Evolutionary conservation across 2,113 vertebrate species (phyloP), one percentile per base, ranked within the genome.

Genomic region (Rana temporaria): DNA sequence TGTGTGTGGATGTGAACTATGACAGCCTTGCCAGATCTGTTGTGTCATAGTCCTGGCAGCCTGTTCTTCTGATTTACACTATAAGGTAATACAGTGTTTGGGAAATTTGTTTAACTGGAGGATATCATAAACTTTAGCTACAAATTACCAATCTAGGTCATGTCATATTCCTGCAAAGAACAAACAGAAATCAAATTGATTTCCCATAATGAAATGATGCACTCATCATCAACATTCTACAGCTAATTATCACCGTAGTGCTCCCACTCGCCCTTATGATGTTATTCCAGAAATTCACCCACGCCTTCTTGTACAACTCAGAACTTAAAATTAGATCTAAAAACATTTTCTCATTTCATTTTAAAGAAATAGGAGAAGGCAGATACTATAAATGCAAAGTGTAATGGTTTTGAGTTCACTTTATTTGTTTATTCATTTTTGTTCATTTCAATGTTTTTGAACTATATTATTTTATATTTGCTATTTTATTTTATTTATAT

Each of bases 131-230:
- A 32, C 17, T 14, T 57, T 59, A 34, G 53, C 22, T 59, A 57
- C 22, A 55, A 4, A 26, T 72, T 48, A 72, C 16, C 56, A 55
- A 72, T 56, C 22, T 59, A 73, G 16, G 26, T 59, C 53, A 56
- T 16, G 14, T 1, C 38, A 20, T 19, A 72, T 56, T 72, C 1
- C 53, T 55, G 24, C 56, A 72, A 20, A 48, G 4, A 70, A 53
- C 42, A 2, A 17, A 55, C 52, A 55, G 20, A 26, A 56, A 72
- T 53, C 18, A 19, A 32, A 73, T 73, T 73, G 70, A 59, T 57
- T 57, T 57, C 70, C 70, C 53, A 73, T 59, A 73, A 73, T 73
- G 14, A 26, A 15, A 34, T 59, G 48, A 59, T n/a, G 53, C n/a
- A 19, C 53, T 32, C 53, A 73, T 59, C 53, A 73, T 59, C 70